phyloP scores from a whole-genome alignment of 1,140 invertebrate genomes.

The Olivierus martensii region DNA sequence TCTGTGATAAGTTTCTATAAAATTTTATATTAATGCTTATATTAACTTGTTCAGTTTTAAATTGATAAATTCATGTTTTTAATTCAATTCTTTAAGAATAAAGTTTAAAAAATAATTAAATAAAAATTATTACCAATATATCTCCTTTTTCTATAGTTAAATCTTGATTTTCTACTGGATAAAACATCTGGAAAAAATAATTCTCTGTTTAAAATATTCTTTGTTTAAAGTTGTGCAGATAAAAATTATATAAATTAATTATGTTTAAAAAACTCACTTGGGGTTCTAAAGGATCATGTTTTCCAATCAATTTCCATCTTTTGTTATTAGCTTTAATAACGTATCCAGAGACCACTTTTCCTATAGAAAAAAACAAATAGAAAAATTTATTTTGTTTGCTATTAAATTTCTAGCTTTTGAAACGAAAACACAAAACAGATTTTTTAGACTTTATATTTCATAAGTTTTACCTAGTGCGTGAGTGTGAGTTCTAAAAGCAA shows the following conservation, averaged over 20 bases:
- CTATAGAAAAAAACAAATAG: background rate
- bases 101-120: no score
- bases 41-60: no score
- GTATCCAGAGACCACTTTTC: slow-evolving; percentile 77
- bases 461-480: slow-evolving; percentile 56
- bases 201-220: background rate
- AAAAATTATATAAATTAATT: no score
- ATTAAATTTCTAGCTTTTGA: background rate
- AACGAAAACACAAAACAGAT: background rate
- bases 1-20: no score
- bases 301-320: slow-evolving; percentile 69
- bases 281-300: slow-evolving; percentile 77
- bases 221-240: no score
- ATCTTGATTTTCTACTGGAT: slow-evolving; percentile 51
- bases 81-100: no score
- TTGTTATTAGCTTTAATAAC: slow-evolving; percentile 44
- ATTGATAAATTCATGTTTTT: no score
- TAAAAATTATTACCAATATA: slow-evolving; percentile 44
- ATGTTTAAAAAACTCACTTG: slow-evolving; percentile 34
- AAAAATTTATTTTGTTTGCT: background rate
- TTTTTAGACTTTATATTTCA: slow-evolving; percentile 17
- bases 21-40: no score
- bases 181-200: slow-evolving; percentile 64
- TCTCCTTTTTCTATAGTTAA: slow-evolving; percentile 49
- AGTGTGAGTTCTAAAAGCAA: slow-evolving; percentile 90